Base-by-base conservation (phyloP, 2,113 vertebrate species). In the Lagopus muta region DNA sequence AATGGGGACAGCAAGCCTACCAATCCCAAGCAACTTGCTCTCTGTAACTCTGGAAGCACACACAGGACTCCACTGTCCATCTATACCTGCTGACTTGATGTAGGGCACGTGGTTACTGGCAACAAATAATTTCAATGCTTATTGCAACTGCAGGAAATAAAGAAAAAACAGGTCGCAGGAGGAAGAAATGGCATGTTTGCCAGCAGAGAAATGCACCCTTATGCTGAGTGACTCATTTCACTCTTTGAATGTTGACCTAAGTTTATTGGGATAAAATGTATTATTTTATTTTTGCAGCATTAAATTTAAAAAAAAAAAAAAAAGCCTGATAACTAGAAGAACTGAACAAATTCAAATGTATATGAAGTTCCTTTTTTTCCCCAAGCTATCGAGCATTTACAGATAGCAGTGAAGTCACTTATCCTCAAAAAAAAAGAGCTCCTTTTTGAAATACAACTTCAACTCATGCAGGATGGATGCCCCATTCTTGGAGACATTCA, bases 141-240 rank as follows among this genome's bases (percentile, higher is more conserved):
- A 75, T 11, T 24, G 16, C 45, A 83, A 27, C 3, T 50, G 42
- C 10, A 16, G 40, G 27, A 74, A 82, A 42, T 36, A 70, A 38
- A 80, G 40, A 45, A 12, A 38, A 85, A 81, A 43, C 4, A 4
- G 8, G 27, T 24, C 13, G 21, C 40, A 58, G 77, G 72, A 58
- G 17, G 25, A 6, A 5, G 30, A 43, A 82, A 40, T 61, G 30
- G 24, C 2, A 0, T 8, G 3, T 10, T 34, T 0, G 0, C 70
- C 22, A 48, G 30, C 2, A 19, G 27, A 24, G 7, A 27, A 7
- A 27, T 78, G 14, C 21, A 66, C 50, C 38, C 7, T 11, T 52
- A 21, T 1, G 2, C 18, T n/a, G 28, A 58, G 15, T 15, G 1
- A 47, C 58, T 58, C 11, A 22, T 80, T 80, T 52, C 18, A 7